These are phyloP conservation scores for Salmo trutta DNA, from an alignment of 2,797 vertebrate genomes.

Conservation along the genomic window DNA sequence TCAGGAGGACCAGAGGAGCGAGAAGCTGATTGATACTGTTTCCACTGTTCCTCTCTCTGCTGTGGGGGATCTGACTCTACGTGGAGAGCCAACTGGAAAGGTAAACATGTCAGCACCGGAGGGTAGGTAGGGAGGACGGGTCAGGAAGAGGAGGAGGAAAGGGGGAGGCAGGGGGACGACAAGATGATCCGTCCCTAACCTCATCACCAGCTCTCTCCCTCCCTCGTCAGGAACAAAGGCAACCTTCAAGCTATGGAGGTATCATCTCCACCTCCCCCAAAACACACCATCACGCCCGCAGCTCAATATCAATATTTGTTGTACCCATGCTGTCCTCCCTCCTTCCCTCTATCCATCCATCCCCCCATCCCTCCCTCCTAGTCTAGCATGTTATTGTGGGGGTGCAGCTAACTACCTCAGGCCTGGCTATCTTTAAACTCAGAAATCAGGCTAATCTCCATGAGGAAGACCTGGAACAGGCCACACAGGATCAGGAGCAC, in stretches of 20 bases:
- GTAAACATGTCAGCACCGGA: slow-evolving; percentile 57
- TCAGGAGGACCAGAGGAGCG: slow-evolving; percentile 47
- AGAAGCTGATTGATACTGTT: slow-evolving; percentile 10
- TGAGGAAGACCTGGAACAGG: slow-evolving; percentile 33
- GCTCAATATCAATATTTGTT: slow-evolving; percentile 61
- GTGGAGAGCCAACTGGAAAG: slow-evolving; percentile 57
- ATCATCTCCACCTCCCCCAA: slow-evolving; percentile 4
- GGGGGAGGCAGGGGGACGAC: background rate
- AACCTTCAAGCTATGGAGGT: background rate
- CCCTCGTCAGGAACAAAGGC: slow-evolving; percentile 7
- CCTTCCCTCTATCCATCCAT: background rate
- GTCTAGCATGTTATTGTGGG: slow-evolving; percentile 37
- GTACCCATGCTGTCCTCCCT: slow-evolving; percentile 29
- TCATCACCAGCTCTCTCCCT: slow-evolving; percentile 25
- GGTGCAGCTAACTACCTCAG: slow-evolving; percentile 19
- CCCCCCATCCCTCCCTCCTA: background rate
- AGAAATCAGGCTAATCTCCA: slow-evolving; percentile 16
- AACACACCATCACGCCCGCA: slow-evolving; percentile 41
- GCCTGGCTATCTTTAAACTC: slow-evolving; percentile 42
- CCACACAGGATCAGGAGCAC: slow-evolving; percentile 33
- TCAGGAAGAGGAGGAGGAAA: background rate
- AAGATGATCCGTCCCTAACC: slow-evolving; percentile 23
- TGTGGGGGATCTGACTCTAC: background rate
- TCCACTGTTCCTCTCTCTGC: background rate
- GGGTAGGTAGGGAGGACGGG: slow-evolving; percentile 12